Conservation (phyloP, 2,888 invertebrate genomes). For the Halocaridina rubra region DNA sequence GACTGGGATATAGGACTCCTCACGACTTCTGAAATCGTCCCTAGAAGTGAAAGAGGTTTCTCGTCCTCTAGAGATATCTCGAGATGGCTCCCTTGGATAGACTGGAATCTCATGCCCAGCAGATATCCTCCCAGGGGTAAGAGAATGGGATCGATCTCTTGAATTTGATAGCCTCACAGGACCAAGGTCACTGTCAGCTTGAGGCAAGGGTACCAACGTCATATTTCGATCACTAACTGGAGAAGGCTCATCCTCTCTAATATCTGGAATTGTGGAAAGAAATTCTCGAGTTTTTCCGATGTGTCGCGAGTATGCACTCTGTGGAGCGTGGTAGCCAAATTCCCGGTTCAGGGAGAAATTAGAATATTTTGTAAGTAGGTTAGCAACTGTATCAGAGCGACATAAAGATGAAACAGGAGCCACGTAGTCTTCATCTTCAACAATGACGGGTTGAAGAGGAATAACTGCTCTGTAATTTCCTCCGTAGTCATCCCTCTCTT, state of each 20-base stretch:
- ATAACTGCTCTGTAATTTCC: slow-evolving; percentile 23
- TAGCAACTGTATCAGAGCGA: slow-evolving; percentile 60
- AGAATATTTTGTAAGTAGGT: slow-evolving; percentile 53
- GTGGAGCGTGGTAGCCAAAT: slow-evolving; percentile 32
- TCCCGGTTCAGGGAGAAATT: slow-evolving; percentile 43
- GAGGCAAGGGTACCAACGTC: neutral
- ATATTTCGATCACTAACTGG: neutral
- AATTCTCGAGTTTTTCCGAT: neutral
- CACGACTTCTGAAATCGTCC: neutral
- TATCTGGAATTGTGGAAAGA: neutral
- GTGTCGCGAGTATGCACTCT: slow-evolving; percentile 14
- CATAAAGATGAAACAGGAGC: slow-evolving; percentile 30
- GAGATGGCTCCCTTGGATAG: neutral
- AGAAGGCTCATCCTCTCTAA: neutral
- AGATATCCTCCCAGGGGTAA: neutral
- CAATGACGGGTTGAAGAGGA: slow-evolving; percentile 26
- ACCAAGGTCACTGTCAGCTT: neutral
- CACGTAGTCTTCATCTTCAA: slow-evolving; percentile 20
- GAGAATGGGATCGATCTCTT: neutral
- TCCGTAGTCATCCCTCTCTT: slow-evolving; percentile 42
- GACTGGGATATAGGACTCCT: neutral
- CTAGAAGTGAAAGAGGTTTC: neutral
- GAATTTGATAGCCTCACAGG: neutral
- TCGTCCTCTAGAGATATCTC: neutral
- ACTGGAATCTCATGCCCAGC: neutral